Conservation (phyloP, 2,797 vertebrate species). For the Aeoliscus strigatus region DNA sequence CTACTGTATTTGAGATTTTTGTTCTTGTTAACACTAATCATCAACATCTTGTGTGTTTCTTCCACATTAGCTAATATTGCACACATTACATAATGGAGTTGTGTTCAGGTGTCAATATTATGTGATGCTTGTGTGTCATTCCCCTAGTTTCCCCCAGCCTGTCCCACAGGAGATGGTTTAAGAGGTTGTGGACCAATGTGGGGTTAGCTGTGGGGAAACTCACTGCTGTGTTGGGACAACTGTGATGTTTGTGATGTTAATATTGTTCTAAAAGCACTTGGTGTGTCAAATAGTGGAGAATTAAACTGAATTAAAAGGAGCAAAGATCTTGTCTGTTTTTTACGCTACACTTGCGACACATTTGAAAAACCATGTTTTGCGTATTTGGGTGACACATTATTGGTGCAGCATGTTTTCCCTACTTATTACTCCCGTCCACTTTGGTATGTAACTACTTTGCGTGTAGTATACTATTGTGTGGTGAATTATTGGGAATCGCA, state of each 20-base stretch:
- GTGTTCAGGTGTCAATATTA: conserved; percentile 60
- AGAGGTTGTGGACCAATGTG: conserved; percentile 50
- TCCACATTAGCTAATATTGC: conserved; percentile 64
- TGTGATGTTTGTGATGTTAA: conserved; percentile 76
- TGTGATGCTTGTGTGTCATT: conserved; percentile 63
- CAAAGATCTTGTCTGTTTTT: conserved; percentile 7
- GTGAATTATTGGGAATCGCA: too few species aligned
- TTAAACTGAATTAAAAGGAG: conserved; percentile 50
- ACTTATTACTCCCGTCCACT: too few species aligned
- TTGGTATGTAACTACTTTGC: too few species aligned
- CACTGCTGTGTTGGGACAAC: conserved; percentile 69
- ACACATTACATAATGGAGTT: conserved; percentile 55
- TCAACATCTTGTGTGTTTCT: conserved; percentile 49
- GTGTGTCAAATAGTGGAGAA: conserved; percentile 81
- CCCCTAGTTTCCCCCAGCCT: conserved; percentile 30
- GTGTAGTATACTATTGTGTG: too few species aligned
- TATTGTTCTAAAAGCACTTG: conserved; percentile 78
- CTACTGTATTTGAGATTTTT: conserved; percentile 75
- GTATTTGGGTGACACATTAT: neutral
- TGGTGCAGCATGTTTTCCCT: too few species aligned
- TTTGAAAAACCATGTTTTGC: too few species aligned
- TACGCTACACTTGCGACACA: too few species aligned
- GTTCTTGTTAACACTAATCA: conserved; percentile 49
- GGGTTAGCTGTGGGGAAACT: conserved; percentile 46
- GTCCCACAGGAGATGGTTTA: conserved; percentile 28